Percentiles rank a stretch among this genome's conserved stretches.
These are phyloP conservation scores for Corydoras maculifer DNA, from an alignment of 2,113 vertebrate species.

Conservation along the genomic window DNA sequence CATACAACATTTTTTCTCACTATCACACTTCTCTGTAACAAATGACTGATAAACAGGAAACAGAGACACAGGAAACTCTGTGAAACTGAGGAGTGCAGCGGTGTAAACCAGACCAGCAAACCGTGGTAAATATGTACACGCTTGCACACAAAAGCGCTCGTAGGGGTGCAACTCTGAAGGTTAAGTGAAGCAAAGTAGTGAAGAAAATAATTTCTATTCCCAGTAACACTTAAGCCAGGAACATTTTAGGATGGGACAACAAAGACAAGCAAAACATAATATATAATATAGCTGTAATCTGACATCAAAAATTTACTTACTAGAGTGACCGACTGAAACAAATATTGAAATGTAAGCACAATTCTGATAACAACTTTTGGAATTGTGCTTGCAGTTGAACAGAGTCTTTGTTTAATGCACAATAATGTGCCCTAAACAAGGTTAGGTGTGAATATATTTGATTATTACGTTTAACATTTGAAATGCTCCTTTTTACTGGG, in stretches of 20 bases:
- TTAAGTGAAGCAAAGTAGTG: constrained; percentile 9
- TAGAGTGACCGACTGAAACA: too few relatives aligned
- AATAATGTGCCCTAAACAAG: neutral
- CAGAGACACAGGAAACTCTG: constrained; percentile 69
- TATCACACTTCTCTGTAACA: constrained; percentile 61
- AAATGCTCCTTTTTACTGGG: constrained; percentile 15
- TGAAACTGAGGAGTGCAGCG: constrained; percentile 62
- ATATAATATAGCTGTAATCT: neutral
- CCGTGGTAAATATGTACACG: constrained; percentile 42
- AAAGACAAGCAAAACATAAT: neutral
- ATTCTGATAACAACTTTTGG: too few relatives aligned
- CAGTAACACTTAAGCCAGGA: neutral
- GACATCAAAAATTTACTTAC: neutral
- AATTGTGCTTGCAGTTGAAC: too few relatives aligned
- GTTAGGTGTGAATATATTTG: neutral
- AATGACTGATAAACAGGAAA: constrained; percentile 76
- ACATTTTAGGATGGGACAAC: neutral
- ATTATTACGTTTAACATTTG: neutral
- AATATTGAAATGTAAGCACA: too few relatives aligned
- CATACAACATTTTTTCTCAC: constrained; percentile 53
- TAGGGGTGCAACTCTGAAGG: constrained; percentile 9
- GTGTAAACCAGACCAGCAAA: constrained; percentile 54
- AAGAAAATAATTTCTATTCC: constrained; percentile 25
- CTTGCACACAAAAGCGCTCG: constrained; percentile 10
- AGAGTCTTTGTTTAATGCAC: neutral